phyloP scores from a whole-genome alignment of 2,888 invertebrate species.

The Cephus pygmeus region DNA sequence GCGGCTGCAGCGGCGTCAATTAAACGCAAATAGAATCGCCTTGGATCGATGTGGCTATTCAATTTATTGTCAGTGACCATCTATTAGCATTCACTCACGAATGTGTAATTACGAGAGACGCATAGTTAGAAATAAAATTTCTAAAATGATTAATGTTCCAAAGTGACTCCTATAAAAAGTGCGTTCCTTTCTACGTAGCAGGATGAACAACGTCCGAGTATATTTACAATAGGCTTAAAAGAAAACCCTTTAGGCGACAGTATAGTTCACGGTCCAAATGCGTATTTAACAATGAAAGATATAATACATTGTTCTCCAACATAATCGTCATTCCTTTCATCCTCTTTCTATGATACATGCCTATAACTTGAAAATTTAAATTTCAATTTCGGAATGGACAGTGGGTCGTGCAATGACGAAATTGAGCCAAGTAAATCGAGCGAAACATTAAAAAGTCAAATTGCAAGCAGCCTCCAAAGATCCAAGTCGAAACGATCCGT shows the following conservation, averaged over 20 bases:
- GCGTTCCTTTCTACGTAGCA: background rate
- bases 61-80: conserved; percentile 42
- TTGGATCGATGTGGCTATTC: conserved; percentile 45
- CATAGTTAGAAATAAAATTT: conserved; percentile 1
- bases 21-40: conserved; percentile 28
- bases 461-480: background rate
- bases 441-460: background rate
- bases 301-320: background rate
- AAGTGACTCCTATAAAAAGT: background rate
- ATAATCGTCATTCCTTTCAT: background rate
- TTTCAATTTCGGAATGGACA: background rate
- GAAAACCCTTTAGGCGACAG: background rate
- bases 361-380: background rate
- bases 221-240: background rate
- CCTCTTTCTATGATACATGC: background rate
- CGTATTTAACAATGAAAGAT: background rate
- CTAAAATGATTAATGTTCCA: background rate
- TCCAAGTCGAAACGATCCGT: background rate
- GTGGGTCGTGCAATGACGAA: background rate
- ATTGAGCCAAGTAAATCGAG: background rate
- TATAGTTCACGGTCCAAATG: background rate
- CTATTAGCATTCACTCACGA: conserved; percentile 39
- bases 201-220: background rate
- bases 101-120: conserved; percentile 30
- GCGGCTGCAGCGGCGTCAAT: conserved; percentile 24